phyloP scores from a whole-genome alignment of 35 echinoderm and acorn worm genomes.

The Holothuria glaberrima region DNA sequence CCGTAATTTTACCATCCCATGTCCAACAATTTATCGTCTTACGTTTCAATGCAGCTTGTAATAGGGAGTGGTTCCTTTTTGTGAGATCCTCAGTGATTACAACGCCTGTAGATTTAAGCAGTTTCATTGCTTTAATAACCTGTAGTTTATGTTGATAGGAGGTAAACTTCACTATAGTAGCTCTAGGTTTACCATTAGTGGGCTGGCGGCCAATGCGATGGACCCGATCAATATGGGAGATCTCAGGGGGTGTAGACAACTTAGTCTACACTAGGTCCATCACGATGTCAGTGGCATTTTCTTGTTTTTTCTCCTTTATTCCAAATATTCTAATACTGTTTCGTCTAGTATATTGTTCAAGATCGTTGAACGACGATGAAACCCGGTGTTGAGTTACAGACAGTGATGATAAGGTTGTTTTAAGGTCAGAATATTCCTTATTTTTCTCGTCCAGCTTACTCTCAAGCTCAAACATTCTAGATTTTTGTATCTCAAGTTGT shows the following conservation, averaged over 20 bases:
- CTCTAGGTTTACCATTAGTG: conserved; percentile 22
- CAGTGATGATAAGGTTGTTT: not conserved
- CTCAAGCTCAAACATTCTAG: not conserved
- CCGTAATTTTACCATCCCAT: no score
- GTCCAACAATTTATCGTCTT: not conserved
- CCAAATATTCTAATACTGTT: no score
- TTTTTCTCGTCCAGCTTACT: not conserved
- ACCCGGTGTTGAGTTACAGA: not conserved
- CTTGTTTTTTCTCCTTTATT: no score
- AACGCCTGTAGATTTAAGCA: conserved; percentile 7
- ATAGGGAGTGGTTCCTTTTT: not conserved
- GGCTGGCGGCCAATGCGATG: conserved; percentile 1
- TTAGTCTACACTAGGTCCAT: no score
- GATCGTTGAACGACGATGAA: not conserved
- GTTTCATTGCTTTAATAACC: not conserved
- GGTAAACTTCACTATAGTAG: no score
- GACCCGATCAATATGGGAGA: no score
- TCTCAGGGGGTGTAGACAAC: no score
- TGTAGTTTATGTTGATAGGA: no score
- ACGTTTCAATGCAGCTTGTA: not conserved
- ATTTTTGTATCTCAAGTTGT: no score
- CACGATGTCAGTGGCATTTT: no score
- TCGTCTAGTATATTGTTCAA: conserved; percentile 56
- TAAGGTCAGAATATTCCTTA: conserved; percentile 2
- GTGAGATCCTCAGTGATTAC: conserved; percentile 24